phyloP scores from a whole-genome alignment of 2,888 invertebrate species.

The Lissocephala sabroskyi region DNA sequence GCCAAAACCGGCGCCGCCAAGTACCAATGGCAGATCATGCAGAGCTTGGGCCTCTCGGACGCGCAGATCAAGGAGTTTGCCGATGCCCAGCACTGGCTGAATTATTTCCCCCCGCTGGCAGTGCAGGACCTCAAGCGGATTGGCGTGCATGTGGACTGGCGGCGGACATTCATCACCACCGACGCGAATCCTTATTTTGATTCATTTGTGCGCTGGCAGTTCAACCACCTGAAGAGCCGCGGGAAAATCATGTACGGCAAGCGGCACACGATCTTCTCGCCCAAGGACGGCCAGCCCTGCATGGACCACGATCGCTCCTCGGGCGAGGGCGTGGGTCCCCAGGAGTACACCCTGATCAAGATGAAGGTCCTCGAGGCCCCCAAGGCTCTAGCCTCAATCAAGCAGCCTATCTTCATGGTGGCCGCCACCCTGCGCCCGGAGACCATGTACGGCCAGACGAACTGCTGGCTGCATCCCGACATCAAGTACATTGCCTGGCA shows the following conservation, averaged over 20 bases:
- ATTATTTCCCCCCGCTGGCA: conserved; percentile 95
- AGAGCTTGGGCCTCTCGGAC: conserved; percentile 88
- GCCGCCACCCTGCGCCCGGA: conserved; percentile 99
- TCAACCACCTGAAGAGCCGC: conserved; percentile 84
- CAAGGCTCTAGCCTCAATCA: conserved; percentile 74
- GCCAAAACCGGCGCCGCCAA: conserved; percentile 92
- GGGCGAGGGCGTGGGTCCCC: conserved; percentile 98
- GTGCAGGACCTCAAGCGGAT: conserved; percentile 89
- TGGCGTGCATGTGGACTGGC: conserved; percentile 97
- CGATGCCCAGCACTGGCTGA: conserved; percentile 93
- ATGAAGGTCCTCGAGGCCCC: conserved; percentile 81
- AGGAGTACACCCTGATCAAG: conserved; percentile 98
- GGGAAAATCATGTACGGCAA: conserved; percentile 98
- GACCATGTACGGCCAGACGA: conserved; percentile 99
- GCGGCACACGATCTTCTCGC: conserved; percentile 95
- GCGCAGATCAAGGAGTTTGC: conserved; percentile 96
- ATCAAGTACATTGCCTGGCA: conserved; percentile 92
- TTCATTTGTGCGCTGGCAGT: conserved; percentile 98
- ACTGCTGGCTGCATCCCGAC: conserved; percentile 98
- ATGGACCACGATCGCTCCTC: conserved; percentile 99
- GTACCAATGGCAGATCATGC: conserved; percentile 99
- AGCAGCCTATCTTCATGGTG: conserved; percentile 77
- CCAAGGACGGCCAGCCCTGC: conserved; percentile 97
- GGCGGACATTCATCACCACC: conserved; percentile 98
- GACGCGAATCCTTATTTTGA: conserved; percentile 98